Evolutionary conservation across 2,113 vertebrate genomes (phyloP).

Genomic region (Platycercus adscitus): DNA sequence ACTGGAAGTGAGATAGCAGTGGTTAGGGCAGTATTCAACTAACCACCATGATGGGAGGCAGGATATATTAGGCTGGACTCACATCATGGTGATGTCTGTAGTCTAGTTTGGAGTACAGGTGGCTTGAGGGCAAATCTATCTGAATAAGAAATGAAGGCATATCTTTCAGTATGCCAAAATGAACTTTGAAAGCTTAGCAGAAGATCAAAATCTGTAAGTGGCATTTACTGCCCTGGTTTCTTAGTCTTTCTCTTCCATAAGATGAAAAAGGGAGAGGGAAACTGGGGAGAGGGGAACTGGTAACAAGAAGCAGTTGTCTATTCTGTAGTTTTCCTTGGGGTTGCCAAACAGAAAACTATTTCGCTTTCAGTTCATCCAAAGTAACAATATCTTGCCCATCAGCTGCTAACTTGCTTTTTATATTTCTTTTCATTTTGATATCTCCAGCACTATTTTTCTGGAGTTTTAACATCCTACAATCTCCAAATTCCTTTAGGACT

Average conservation of each 20-base stretch:
- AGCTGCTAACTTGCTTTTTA: background rate
- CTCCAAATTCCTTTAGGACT: background rate
- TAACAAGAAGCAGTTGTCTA: background rate
- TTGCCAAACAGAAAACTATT: background rate
- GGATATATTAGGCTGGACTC: background rate
- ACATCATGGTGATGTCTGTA: background rate
- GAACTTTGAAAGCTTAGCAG: background rate
- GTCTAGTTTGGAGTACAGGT: background rate
- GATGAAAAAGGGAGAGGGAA: fast-evolving
- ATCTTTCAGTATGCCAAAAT: background rate
- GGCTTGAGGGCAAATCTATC: background rate
- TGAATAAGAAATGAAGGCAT: background rate
- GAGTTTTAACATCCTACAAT: background rate
- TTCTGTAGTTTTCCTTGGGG: background rate
- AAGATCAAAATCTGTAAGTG: background rate
- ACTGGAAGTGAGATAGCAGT: background rate
- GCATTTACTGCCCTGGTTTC: background rate
- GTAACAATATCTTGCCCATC: background rate
- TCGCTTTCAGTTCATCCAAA: background rate
- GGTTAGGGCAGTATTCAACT: background rate
- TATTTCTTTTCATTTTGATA: background rate
- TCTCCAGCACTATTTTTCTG: background rate
- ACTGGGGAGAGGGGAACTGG: fast-evolving
- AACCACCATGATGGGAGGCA: background rate
- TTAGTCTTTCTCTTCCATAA: background rate